Base-by-base conservation (phyloP, 2,113 vertebrate genomes). In the Ardeotis arabs region DNA sequence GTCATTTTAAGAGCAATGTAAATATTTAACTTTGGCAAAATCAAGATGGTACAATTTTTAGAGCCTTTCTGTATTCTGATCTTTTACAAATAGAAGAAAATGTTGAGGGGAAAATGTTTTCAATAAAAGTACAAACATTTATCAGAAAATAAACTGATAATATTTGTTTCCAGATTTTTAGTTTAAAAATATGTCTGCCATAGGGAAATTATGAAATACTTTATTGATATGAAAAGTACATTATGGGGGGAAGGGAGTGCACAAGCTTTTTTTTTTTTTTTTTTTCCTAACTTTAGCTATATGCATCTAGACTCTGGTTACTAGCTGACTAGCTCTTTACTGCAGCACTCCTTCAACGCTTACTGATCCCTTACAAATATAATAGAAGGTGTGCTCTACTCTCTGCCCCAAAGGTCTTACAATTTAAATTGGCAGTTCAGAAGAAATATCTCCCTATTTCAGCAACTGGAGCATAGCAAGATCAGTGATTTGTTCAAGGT, bases 391-490 rank as follows among this genome's bases (percentile, higher is more conserved):
- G 58, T 68, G 60, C 76, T 84, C 77, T 68, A 82, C 62, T 96
- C 83, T 92, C 89, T 96, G 95, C 95, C 95, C 96, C 90, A 95
- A 85, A 94, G 95, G 95, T 93, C 93, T 93, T 94, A 90, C 92
- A 92, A 94, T 95, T 95, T 89, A 93, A 96, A 91, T 90, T 93
- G 91, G 82, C 92, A 94, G 95, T 93, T 95, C 85, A 97, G 98
- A 98, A 98, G 98, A 98, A 98, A 97, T 98, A 95, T 95, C 91
- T 96, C 84, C 81, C 80, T 84, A 68, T 96, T 93, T 94, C 91
- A 94, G 94, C 91, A 95, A 92, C 89, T 84, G 80, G 87, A 96
- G 93, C 94, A 95, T 90, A 90, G 86, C 96, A 89, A 74, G 91
- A 92, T 72, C 89, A 85, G 91, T 94, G 98, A 97, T 94, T 96